A percentile compares a stretch with the other conserved stretches of the same genome.
Conservation (phyloP, 1,140 invertebrate species). For the Halictus rubicundus region DNA sequence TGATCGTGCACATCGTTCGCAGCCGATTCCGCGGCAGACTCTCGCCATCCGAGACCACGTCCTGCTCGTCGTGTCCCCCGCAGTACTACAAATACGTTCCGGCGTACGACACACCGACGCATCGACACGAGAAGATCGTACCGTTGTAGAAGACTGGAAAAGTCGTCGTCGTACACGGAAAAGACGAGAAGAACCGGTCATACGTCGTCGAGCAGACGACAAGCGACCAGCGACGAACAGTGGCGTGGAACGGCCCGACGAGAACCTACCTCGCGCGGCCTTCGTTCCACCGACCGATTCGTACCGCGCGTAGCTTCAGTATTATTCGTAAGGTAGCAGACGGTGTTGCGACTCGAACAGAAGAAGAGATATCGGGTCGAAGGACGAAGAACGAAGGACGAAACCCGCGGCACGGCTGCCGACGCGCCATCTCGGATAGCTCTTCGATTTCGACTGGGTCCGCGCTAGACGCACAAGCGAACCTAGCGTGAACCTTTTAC, state of each 20-base stretch:
- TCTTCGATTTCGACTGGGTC: too few species aligned
- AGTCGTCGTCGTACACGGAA: slow-evolving; percentile 6
- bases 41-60: slow-evolving; percentile 63
- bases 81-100: slow-evolving; percentile 79
- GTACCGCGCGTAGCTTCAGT: slow-evolving; percentile 62
- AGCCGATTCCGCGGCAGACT: slow-evolving; percentile 72
- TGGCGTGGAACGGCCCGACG: too few species aligned
- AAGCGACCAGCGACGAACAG: too few species aligned
- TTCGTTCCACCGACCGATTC: slow-evolving; percentile 24
- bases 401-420: not conserved
- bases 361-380: not conserved
- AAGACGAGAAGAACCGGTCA: not conserved
- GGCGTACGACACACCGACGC: slow-evolving; percentile 72
- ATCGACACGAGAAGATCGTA: slow-evolving; percentile 73
- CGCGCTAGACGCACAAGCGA: too few species aligned
- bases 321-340: slow-evolving; percentile 59
- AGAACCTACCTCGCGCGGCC: too few species aligned
- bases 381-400: not conserved
- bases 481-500: slow-evolving; percentile 31
- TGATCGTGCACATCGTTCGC: slow-evolving; percentile 73
- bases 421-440: too few species aligned
- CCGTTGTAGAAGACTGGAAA: slow-evolving; percentile 66
- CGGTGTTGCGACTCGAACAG: slow-evolving; percentile 20
- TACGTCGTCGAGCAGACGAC: not conserved
- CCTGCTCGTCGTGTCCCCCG: slow-evolving; percentile 71